These are phyloP conservation scores for Esperia sulphurella DNA, from an alignment of 2,888 invertebrate genomes.

Conservation along the genomic window DNA sequence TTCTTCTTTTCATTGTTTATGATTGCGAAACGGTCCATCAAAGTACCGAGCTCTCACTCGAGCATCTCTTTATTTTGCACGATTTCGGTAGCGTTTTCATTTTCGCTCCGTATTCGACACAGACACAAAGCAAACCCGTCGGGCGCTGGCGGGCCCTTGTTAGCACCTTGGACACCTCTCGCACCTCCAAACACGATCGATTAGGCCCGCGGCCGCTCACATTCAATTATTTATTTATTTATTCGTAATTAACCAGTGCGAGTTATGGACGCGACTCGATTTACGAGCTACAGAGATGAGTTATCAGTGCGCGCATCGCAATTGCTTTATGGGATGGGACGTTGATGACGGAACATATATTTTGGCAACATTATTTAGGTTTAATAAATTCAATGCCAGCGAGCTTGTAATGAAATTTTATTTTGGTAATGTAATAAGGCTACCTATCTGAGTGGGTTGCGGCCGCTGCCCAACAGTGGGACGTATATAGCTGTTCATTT, in stretches of 20 bases:
- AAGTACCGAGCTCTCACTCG: too few relatives aligned
- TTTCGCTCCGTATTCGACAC: slow-evolving; percentile 10
- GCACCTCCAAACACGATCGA: slow-evolving; percentile 58
- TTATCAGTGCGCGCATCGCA: slow-evolving; percentile 47
- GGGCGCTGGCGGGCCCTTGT: slow-evolving; percentile 51
- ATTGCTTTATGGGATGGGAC: slow-evolving; percentile 36
- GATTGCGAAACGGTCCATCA: too few relatives aligned
- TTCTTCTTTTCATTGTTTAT: too few relatives aligned
- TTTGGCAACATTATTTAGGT: slow-evolving; percentile 23
- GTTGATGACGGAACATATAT: slow-evolving; percentile 21
- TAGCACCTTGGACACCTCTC: slow-evolving; percentile 57
- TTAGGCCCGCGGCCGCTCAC: slow-evolving; percentile 76
- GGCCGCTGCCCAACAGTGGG: too few relatives aligned
- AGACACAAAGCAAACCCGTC: slow-evolving; percentile 26
- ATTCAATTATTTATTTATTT: slow-evolving; percentile 81
- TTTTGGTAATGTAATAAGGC: too few relatives aligned
- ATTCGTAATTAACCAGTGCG: slow-evolving; percentile 77
- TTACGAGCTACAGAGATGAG: slow-evolving; percentile 61
- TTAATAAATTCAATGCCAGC: background rate
- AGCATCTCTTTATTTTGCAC: background rate
- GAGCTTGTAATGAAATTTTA: background rate
- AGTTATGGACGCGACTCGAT: slow-evolving; percentile 67
- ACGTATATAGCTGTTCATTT: too few relatives aligned
- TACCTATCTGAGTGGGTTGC: background rate
- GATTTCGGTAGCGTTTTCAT: slow-evolving; percentile 25